Conservation (phyloP, 1,140 invertebrate species). For the Drosophila parabipectinata region DNA sequence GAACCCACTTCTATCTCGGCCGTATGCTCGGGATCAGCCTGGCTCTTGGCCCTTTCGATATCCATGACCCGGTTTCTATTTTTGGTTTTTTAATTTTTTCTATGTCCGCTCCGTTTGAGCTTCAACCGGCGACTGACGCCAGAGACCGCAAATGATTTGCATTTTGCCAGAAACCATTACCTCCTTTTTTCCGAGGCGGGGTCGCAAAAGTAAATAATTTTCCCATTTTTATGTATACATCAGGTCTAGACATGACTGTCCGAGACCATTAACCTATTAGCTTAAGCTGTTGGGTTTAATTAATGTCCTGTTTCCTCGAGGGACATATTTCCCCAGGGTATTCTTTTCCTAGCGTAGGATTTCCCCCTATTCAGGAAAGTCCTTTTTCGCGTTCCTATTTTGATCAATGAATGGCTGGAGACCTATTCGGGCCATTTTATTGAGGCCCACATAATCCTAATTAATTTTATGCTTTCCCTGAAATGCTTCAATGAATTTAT, state of each 20-base stretch:
- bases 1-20: conserved; percentile 32
- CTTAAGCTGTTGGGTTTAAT: conserved; percentile 76
- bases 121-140: conserved; percentile 58
- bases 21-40: conserved; percentile 23
- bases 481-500: conserved; percentile 57
- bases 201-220: conserved; percentile 67
- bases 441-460: conserved; percentile 34
- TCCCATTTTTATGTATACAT: conserved; percentile 54
- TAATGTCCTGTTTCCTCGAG: conserved; percentile 39
- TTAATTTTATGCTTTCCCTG: conserved; percentile 53
- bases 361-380: conserved; percentile 34
- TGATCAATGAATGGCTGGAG: conserved; percentile 32
- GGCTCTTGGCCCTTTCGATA: conserved; percentile 38
- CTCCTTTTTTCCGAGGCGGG: conserved; percentile 39
- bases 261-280: conserved; percentile 52
- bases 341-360: conserved; percentile 44
- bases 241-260: conserved; percentile 33
- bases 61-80: conserved; percentile 7
- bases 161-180: conserved; percentile 40
- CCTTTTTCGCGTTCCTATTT: conserved; percentile 25
- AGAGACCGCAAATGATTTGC: conserved; percentile 58
- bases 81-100: background rate
- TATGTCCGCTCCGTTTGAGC: conserved; percentile 53
- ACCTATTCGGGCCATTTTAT: conserved; percentile 6
- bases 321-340: conserved; percentile 21